Conservation (phyloP, 2,113 vertebrate species). For the Leucoraja erinaceus region DNA sequence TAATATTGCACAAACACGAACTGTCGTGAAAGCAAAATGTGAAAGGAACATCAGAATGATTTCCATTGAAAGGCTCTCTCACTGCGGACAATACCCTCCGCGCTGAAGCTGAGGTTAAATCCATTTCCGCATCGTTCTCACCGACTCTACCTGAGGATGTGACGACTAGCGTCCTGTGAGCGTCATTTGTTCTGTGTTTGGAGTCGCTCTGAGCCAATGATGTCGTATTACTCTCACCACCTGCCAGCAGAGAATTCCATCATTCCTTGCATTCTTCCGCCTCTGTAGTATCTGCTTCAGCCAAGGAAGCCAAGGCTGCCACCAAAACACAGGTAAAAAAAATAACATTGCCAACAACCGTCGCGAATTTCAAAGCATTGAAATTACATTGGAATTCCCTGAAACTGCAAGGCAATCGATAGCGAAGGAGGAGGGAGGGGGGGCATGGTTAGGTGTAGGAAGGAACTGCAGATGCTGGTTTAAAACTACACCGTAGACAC, state of each 20-base stretch:
- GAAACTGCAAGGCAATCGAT: not conserved
- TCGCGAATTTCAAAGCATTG: not conserved
- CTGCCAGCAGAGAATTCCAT: conserved; percentile 82
- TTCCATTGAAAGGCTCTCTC: not conserved
- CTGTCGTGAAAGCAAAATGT: not conserved
- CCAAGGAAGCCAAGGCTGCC: conserved; percentile 10
- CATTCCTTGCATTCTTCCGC: conserved; percentile 84
- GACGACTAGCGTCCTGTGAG: conserved; percentile 58
- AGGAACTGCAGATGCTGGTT: no score
- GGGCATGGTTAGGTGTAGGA: no score
- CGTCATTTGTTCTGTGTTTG: conserved; percentile 73
- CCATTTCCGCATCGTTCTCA: conserved; percentile 43
- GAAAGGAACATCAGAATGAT: not conserved
- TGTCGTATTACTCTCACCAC: conserved; percentile 64
- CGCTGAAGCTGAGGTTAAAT: not conserved
- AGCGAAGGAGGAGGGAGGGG: not conserved
- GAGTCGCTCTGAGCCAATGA: conserved; percentile 59
- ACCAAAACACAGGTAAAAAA: not conserved
- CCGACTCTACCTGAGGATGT: conserved; percentile 55
- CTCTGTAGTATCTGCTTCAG: conserved; percentile 3
- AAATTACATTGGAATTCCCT: not conserved
- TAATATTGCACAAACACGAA: no score
- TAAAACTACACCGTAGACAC: no score
- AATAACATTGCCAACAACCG: not conserved
- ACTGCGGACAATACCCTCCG: not conserved